phyloP scores from a whole-genome alignment of 2,888 invertebrate species.

The Papilio gigon region DNA sequence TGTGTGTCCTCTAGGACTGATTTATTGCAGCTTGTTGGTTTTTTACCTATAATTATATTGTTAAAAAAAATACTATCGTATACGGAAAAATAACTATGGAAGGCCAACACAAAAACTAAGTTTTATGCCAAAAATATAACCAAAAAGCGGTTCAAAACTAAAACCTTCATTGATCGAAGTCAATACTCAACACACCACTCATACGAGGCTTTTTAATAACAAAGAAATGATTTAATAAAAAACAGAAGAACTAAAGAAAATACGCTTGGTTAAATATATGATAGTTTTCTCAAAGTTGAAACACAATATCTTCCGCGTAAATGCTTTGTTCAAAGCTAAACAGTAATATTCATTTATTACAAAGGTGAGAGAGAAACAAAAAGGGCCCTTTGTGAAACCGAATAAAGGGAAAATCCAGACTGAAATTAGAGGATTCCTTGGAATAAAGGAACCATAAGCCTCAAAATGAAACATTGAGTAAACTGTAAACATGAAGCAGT shows the following conservation, averaged over 20 bases:
- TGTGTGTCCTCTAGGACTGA: background rate
- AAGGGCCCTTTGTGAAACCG: slow-evolving; percentile 20
- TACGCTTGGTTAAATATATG: background rate
- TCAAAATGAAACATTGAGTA: slow-evolving; percentile 29
- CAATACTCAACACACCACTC: too few species aligned
- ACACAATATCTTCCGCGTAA: background rate
- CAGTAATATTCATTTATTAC: slow-evolving; percentile 34
- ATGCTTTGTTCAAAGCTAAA: slow-evolving; percentile 9
- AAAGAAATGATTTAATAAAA: background rate
- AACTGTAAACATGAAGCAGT: slow-evolving; percentile 1
- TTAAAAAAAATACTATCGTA: too few species aligned
- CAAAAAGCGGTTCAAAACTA: too few species aligned
- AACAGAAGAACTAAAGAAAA: background rate
- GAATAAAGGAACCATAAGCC: slow-evolving; percentile 32
- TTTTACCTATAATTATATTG: too few species aligned
- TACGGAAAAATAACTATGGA: too few species aligned
- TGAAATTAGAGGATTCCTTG: slow-evolving; percentile 36
- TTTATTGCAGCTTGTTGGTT: too few species aligned
- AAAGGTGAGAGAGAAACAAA: slow-evolving; percentile 33
- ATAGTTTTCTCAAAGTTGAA: slow-evolving; percentile 1
- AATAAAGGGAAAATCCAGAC: slow-evolving; percentile 27
- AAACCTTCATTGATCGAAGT: too few species aligned
- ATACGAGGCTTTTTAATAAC: too few species aligned
- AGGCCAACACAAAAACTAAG: too few species aligned
- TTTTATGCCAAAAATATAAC: too few species aligned